Evolutionary conservation across 2,797 vertebrate species (phyloP), one percentile per base, ranked within the genome.

Genomic region (Tolypeutes matacus): DNA sequence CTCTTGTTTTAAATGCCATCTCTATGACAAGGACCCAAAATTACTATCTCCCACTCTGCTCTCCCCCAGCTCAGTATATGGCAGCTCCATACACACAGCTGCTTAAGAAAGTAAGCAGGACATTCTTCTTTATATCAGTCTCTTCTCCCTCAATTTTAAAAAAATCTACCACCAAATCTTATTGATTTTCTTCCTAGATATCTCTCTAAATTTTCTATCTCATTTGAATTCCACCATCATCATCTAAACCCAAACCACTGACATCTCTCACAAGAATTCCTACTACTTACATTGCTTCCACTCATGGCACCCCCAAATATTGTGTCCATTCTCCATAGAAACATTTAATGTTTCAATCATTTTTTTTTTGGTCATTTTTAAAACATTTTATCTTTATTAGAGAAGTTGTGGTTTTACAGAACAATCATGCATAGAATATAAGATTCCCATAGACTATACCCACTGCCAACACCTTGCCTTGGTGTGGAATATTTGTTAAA

Each of bases 281-380:
- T 34, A 29, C 23, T 11, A 56, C 42, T 78, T 13, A 42, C 56
- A 58, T 72, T 64, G 20, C 27, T 72, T 75, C 12, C 27, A 53
- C 23, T 67, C 23, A 49, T 85, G 53, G 34, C 31, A 51, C n/a
- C 34, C 34, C 29, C 29, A 9, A 17, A 4, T 83, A 12, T 83
- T 49, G 60, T n/a, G 39, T 76, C 80, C 56, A 14, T 72, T 95
- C 62, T 87, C 90, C 27, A 17, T 14, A 46, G 31, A 95, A 73
- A 82, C 39, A 3, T 31, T 53, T 46, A 62, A 56, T 31, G 10
- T 12, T 31, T 67, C 88, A 90, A 46, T 46, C 46, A 46, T 46
- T 46, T 46, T 46, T 46, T 46, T 46, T 46, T 46, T 46, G 39
- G 46, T 46, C 46, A 46, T 46, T 46, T 46, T 46, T 46, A 46